Evolutionary conservation across 2,888 invertebrate species (phyloP), one percentile per base, ranked within the genome.

Genomic region (Sminthurides aquaticus): DNA sequence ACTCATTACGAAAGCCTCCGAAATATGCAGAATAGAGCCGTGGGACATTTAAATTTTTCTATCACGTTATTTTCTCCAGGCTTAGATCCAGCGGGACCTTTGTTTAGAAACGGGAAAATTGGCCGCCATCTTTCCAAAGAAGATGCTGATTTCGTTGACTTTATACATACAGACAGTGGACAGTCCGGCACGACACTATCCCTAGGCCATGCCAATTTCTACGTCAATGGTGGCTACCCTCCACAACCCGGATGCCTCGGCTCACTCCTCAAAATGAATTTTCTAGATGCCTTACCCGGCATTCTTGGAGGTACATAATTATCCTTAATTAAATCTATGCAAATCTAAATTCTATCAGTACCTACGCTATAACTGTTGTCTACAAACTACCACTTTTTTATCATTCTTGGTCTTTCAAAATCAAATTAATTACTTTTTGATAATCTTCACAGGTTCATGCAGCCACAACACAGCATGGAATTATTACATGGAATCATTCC

Each of bases 201-300:
- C 1, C 28, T 48, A 1, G 63, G 63, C 25, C 63, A 63, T 25
- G 63, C 63, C 22, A 63, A 63, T 29, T 63, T 48, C 29, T 63
- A 57, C n/a, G 63, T 63, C 20, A 63, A 63, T 29, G 49, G 63
- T 15, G 63, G 63, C n/a, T 49, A 22, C 8, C 63, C 63, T 1
- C 57, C 57, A 2, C 63, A 63, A 29, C 63, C 63, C 3, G 57
- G 57, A 3, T 63, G 63, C 49, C 25, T 57, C 3, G 8, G 1
- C 2, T 1, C 3, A 11, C 24, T 11, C 25, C 3, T 62, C 2
- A 22, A 48, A n/a, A n/a, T n/a, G n/a, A n/a, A n/a, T n/a, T n/a
- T n/a, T n/a, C n/a, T n/a, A n/a, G n/a, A n/a, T n/a, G n/a, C n/a
- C n/a, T n/a, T n/a, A n/a, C n/a, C n/a, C n/a, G n/a, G n/a, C n/a